phyloP scores from a whole-genome alignment of 2,888 invertebrate species.

The Leptinotarsa haldemani region DNA sequence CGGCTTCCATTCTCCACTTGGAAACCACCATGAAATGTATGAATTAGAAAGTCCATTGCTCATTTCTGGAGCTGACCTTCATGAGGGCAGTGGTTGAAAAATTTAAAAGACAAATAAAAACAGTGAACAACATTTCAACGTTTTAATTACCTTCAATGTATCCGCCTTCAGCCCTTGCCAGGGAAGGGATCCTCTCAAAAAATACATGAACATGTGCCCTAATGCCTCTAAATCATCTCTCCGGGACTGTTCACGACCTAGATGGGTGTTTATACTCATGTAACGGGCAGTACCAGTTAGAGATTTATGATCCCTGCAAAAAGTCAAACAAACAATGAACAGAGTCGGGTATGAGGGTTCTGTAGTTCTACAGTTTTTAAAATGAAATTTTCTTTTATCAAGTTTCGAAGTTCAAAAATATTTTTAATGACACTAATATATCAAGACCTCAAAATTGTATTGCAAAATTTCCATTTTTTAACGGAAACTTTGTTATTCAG shows the following conservation, averaged over 20 bases:
- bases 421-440: no score
- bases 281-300: slow-evolving; percentile 99
- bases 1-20: no score
- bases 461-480: no score
- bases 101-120: not conserved
- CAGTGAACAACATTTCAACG: not conserved
- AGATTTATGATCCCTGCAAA: slow-evolving; percentile 97
- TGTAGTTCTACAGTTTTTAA: no score
- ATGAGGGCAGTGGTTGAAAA: not conserved
- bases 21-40: no score
- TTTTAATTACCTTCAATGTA: slow-evolving; percentile 79
- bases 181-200: slow-evolving; percentile 98
- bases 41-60: no score
- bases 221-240: slow-evolving; percentile 99
- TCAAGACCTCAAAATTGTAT: no score
- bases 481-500: no score
- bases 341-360: no score
- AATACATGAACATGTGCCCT: slow-evolving; percentile 99
- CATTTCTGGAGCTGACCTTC: no score
- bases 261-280: slow-evolving; percentile 99
- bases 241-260: slow-evolving; percentile 99
- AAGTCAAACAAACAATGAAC: slow-evolving; percentile 9
- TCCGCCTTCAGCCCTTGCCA: slow-evolving; percentile 99
- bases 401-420: no score
- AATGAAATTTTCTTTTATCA: no score